These are phyloP conservation scores for Celastrina argiolus DNA, from an alignment of 2,888 invertebrate genomes.

Conservation along the genomic window DNA sequence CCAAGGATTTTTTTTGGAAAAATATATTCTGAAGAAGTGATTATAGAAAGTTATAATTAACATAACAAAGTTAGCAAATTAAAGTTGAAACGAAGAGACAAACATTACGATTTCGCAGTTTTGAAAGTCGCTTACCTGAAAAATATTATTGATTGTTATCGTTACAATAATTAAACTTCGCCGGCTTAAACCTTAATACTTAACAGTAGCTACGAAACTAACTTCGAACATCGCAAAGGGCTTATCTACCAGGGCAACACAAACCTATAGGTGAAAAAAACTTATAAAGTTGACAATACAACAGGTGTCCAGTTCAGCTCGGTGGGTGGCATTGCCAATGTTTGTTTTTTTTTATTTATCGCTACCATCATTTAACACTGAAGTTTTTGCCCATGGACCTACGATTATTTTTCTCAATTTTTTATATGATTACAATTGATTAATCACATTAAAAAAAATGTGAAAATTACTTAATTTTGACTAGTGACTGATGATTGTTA, in stretches of 20 bases:
- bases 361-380: constrained; percentile 37
- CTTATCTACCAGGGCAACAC: not conserved
- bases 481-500: not conserved
- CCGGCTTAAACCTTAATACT: not conserved
- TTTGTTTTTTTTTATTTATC: constrained; percentile 40
- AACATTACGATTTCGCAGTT: not conserved
- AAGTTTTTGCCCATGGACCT: constrained; percentile 27
- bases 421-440: not conserved
- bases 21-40: not conserved
- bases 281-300: constrained; percentile 19
- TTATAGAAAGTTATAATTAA: not conserved
- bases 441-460: not conserved
- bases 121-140: too few relatives aligned
- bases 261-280: not conserved
- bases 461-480: constrained; percentile 1
- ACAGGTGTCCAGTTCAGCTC: constrained; percentile 43
- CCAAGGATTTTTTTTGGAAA: not conserved
- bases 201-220: not conserved
- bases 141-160: too few relatives aligned
- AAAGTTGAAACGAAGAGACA: too few relatives aligned
- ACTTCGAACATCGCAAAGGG: constrained; percentile 26
- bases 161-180: not conserved
- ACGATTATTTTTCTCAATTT: not conserved
- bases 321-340: constrained; percentile 40
- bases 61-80: too few relatives aligned